A percentile compares a stretch with the other conserved stretches of the same genome.
phyloP scores from a whole-genome alignment of 2,797 vertebrate species.

The Monodelphis domestica region DNA sequence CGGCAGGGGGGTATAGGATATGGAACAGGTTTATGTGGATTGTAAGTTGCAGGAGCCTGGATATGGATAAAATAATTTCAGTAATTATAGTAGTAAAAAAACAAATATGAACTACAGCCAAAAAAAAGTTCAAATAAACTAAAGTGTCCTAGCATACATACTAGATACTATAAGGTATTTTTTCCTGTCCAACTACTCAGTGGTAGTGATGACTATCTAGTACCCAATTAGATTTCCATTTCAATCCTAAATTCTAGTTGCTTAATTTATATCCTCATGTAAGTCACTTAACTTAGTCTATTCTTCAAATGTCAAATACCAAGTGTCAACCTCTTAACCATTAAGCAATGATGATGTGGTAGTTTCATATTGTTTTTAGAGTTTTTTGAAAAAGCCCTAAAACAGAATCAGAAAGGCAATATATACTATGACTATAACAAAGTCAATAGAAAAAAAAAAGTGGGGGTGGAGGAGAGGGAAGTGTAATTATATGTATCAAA shows the following conservation, averaged over 20 bases:
- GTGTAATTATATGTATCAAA: neutral
- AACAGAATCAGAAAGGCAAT: neutral
- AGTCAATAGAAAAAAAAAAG: neutral
- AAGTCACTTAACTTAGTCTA: neutral
- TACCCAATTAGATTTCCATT: neutral
- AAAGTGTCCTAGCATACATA: neutral
- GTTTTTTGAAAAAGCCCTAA: neutral
- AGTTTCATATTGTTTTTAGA: neutral
- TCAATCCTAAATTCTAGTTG: neutral
- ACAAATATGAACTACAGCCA: neutral
- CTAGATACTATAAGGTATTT: neutral
- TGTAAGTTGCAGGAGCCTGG: slow-evolving; percentile 96
- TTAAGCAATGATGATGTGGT: neutral
- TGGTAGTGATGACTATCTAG: neutral
- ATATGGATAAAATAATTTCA: neutral
- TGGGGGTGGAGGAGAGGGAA: too few species aligned
- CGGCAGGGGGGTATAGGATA: slow-evolving; percentile 98
- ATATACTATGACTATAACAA: too few species aligned
- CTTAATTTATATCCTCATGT: neutral
- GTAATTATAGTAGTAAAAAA: slow-evolving; percentile 41
- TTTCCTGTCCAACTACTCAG: neutral
- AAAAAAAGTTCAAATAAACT: slow-evolving; percentile 9
- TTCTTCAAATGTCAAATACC: neutral
- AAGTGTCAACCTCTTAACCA: neutral
- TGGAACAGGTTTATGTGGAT: slow-evolving; percentile 97